Evolutionary conservation across 2,888 invertebrate genomes (phyloP), one percentile per base, ranked within the genome.

Genomic region (Physocephala rufipes): DNA sequence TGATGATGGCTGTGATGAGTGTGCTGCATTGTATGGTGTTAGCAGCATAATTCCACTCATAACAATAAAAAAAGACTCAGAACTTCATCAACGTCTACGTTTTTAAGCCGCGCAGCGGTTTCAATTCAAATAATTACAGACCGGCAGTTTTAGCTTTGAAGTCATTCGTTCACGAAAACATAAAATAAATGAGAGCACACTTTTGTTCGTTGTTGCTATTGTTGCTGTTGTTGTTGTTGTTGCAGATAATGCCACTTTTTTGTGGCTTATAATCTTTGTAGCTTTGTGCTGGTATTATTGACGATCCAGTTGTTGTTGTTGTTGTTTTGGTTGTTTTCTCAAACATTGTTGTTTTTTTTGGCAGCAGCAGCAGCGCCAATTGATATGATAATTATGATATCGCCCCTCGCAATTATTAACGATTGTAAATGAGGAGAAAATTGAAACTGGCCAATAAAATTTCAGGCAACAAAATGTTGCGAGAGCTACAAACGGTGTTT

Each of bases 81-180:
- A 75, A 77, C 21, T 28, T 45, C 47, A 49, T 28, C 61, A 51
- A 51, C 49, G 72, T 70, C 75, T 67, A 70, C 70, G 72, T 73
- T 71, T 76, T 69, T 72, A 75, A 76, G 74, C 73, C 80, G 81
- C 81, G 79, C 81, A 81, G 83, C 83, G 82, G 81, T 81, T 82
- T 82, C 79, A 82, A 80, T 78, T 78, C 77, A 81, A 80, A 80
- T 86, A 86, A 86, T 86, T 86, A 86, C 81, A 86, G 85, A 82
- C 84, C 86, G 86, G 86, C 82, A 79, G 74, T 77, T 84, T 85
- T 85, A 82, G 82, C 86, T 86, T 86, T 86, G 86, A 86, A 81
- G 85, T 80, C 78, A 82, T 81, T 82, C 82, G 83, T 84, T 83
- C 82, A 82, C 82, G 82, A 82, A 85, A 80, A 83, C 83, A 85